Base-by-base conservation (phyloP, 2,888 invertebrate species). In the Ryuthela nishihirai region DNA sequence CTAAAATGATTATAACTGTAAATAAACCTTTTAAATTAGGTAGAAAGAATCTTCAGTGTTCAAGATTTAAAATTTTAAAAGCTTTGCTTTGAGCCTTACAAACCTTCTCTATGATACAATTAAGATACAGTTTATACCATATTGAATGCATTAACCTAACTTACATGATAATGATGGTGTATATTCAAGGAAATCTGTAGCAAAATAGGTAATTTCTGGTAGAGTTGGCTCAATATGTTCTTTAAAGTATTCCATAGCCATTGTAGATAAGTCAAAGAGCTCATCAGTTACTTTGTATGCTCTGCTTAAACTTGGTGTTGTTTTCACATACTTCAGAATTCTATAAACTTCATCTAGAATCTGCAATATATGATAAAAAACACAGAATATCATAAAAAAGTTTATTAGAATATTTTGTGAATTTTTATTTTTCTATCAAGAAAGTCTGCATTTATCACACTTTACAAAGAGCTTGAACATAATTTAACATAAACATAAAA, bases 231-330 rank as follows among this genome's bases (percentile, higher is more conserved):
- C 92, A 72, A 94, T 89, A 70, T 87, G 85, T 74, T 94, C 93
- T 74, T 92, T 92, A 75, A 94, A 94, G 76, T 93, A 93, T 76
- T 94, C 94, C 93, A 94, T 93, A 29, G 94, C 94, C 94, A 94
- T 94, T 34, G 92, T 91, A 34, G 92, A 92, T 64, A 94, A 80
- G 78, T 94, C 94, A 77, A 92, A 90, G 54, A 94, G 78, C 75
- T 94, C 93, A 77, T 93, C 93, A 7, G 92, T 90, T 59, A 94
- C 89, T 64, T 91, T 90, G 75, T 89, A 93, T 40, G 93, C 90
- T 70, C 90, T 81, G 64, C 86, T 86, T 68, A 90, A 76, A 29
- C 23, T 45, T 23, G 86, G 84, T 65, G 87, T 88, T 66, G 82
- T 82, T 78, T 86, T 85, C 66, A 94, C 83, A 73, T 89, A 88